phyloP scores from a whole-genome alignment of 2,888 invertebrate genomes.

The Corythucha ciliata region DNA sequence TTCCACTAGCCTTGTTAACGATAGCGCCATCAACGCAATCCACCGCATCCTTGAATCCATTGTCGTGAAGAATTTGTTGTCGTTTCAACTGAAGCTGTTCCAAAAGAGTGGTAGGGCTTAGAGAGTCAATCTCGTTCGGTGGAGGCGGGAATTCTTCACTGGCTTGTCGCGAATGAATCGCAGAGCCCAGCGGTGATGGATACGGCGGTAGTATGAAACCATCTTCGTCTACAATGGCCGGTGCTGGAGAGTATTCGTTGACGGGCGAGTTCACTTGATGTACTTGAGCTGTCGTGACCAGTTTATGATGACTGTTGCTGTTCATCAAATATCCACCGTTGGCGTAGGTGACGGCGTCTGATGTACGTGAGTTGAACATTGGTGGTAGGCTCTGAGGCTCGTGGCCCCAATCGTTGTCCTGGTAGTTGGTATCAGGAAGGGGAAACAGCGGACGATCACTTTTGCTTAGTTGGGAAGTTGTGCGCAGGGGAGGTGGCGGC shows the following conservation, averaged over 20 bases:
- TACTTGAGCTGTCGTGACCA: conserved; percentile 77
- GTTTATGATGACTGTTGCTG: conserved; percentile 44
- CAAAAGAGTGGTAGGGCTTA: conserved; percentile 43
- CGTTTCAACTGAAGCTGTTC: conserved; percentile 56
- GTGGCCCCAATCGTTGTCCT: conserved; percentile 32
- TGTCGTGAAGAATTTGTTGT: conserved; percentile 47
- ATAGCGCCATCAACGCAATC: conserved; percentile 41
- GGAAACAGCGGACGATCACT: conserved; percentile 43
- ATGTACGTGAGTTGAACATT: conserved; percentile 43
- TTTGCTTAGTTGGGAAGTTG: conserved; percentile 72
- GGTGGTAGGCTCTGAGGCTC: conserved; percentile 57
- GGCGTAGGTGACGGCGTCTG: conserved; percentile 45
- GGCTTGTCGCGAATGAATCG: conserved; percentile 71
- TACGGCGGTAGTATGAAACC: conserved; percentile 47
- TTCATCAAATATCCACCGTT: conserved; percentile 44
- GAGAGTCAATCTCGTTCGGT: conserved; percentile 33
- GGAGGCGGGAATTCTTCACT: conserved; percentile 86
- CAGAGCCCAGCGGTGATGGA: conserved; percentile 68
- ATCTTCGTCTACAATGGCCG: conserved; percentile 34
- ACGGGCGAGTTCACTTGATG: conserved; percentile 51
- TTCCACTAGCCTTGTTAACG: conserved; percentile 31
- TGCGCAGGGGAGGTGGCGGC: conserved; percentile 73
- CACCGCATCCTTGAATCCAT: conserved; percentile 32
- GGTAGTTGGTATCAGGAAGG: conserved; percentile 32
- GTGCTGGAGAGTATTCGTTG: conserved; percentile 28